These are phyloP conservation scores for Lithophane ornitopus DNA, from an alignment of 2,888 invertebrate species.

Conservation along the genomic window DNA sequence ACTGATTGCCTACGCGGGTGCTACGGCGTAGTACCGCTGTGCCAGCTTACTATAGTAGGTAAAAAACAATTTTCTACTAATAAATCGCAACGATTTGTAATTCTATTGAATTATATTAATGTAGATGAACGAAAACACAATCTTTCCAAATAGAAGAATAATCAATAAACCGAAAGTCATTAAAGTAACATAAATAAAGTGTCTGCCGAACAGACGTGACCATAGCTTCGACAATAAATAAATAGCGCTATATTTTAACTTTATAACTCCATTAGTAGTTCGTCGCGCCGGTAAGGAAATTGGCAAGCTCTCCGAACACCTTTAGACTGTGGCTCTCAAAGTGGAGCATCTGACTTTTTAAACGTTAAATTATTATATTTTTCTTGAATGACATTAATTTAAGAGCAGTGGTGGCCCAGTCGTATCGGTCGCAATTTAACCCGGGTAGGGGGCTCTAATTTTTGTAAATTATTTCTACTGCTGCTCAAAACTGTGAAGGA, in stretches of 20 bases:
- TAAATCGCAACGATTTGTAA: background rate
- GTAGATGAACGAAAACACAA: background rate
- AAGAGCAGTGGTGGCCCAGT: no score
- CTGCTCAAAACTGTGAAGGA: no score
- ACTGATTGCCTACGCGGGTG: background rate
- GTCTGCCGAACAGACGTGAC: conserved; percentile 28
- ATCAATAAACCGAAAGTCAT: conserved; percentile 36
- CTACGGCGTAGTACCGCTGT: conserved; percentile 31
- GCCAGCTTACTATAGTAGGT: background rate
- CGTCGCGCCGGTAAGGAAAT: conserved; percentile 68
- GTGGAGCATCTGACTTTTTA: background rate
- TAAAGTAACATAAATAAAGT: conserved; percentile 49
- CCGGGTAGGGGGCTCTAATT: no score
- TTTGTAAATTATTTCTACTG: no score
- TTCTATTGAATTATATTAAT: background rate
- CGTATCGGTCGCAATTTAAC: no score
- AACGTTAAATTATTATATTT: background rate
- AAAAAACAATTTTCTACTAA: background rate
- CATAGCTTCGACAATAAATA: conserved; percentile 56
- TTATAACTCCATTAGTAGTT: conserved; percentile 68
- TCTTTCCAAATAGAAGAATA: conserved; percentile 5
- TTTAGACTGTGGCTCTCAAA: conserved; percentile 59
- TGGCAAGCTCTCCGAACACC: conserved; percentile 66
- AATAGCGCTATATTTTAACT: conserved; percentile 67
- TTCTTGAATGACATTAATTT: background rate